Evolutionary conservation across 2,888 invertebrate species (phyloP).

Genomic region (Stomorhina lunata): DNA sequence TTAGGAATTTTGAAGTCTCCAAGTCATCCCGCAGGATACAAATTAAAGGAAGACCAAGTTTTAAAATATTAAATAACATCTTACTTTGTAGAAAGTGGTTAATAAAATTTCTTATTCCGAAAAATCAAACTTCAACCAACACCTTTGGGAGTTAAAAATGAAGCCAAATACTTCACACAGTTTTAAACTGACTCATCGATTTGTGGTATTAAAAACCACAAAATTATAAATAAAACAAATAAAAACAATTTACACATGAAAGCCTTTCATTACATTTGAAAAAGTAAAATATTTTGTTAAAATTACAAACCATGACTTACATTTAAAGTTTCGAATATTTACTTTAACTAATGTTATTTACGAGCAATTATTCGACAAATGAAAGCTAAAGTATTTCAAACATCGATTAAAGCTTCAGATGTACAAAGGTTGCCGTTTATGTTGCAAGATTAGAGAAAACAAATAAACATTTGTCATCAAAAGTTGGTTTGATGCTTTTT

Average conservation of each 20-base stretch:
- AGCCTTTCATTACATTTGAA: conserved; percentile 53
- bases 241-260: conserved; percentile 62
- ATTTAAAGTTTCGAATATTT: conserved; percentile 32
- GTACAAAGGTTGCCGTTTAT: background rate
- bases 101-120: background rate
- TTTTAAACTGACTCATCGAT: conserved; percentile 26
- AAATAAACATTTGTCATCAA: background rate
- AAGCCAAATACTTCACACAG: background rate
- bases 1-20: no score
- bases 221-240: conserved; percentile 1
- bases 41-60: no score
- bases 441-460: background rate
- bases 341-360: conserved; percentile 5
- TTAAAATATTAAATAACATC: no score
- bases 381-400: conserved; percentile 44
- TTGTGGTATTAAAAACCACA: conserved; percentile 16
- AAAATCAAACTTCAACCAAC: background rate
- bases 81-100: background rate
- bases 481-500: no score
- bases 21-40: no score
- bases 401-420: conserved; percentile 28
- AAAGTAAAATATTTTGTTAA: conserved; percentile 29
- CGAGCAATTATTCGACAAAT: conserved; percentile 40
- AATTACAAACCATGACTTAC: conserved; percentile 54
- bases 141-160: background rate